phyloP scores from a whole-genome alignment of 2,797 vertebrate species.

The Malacoraja senta region DNA sequence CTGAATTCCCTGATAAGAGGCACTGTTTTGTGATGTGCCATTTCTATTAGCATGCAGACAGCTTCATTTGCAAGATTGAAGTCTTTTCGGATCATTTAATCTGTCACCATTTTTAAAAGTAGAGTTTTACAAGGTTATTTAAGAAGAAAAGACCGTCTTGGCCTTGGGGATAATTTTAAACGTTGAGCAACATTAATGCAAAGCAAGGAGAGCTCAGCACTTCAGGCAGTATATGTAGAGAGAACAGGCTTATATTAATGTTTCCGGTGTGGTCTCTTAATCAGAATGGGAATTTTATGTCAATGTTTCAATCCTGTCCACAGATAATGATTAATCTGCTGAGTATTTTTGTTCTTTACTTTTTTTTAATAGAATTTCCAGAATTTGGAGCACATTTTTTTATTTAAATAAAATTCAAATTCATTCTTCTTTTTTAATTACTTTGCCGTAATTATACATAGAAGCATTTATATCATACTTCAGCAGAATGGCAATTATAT shows the following conservation, averaged over 20 bases:
- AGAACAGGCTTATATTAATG: background rate
- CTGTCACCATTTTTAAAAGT: constrained; percentile 2
- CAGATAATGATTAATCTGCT: background rate
- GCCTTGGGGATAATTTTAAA: background rate
- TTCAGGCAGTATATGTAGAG: background rate
- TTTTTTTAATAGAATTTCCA: background rate
- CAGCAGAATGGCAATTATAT: background rate
- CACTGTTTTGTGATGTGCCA: background rate
- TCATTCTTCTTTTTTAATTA: background rate
- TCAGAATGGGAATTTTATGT: background rate
- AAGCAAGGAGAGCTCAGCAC: background rate
- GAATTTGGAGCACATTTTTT: background rate
- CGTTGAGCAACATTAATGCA: background rate
- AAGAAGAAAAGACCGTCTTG: background rate
- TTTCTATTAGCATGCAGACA: constrained; percentile 25
- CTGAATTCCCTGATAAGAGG: background rate
- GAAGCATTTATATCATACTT: background rate
- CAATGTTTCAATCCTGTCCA: background rate
- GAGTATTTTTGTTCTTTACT: background rate
- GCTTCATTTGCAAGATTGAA: constrained; percentile 27
- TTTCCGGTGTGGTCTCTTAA: background rate
- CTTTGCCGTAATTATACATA: background rate
- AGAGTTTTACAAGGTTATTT: too few species aligned
- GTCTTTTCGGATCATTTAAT: background rate
- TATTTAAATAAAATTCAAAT: background rate